Conservation (phyloP, 1,140 invertebrate species). For the Xylocopa sonorina region DNA sequence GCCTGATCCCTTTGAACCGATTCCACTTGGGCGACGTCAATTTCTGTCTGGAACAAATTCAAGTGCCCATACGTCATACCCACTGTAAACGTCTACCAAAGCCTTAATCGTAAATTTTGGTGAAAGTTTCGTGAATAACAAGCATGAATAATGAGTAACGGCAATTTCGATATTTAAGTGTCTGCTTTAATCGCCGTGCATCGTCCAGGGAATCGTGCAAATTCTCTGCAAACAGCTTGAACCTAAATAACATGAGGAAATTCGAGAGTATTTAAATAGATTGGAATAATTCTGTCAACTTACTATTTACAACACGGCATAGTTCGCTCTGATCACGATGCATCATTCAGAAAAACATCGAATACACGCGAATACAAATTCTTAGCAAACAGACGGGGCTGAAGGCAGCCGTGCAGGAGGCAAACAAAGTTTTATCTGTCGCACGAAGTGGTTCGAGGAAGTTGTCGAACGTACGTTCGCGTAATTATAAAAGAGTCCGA, state of each 20-base stretch:
- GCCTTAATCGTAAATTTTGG: too few species aligned
- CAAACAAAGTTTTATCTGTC: constrained; percentile 10
- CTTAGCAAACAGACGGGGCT: not conserved
- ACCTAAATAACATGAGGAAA: too few species aligned
- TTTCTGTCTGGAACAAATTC: constrained; percentile 92
- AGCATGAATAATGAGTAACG: too few species aligned
- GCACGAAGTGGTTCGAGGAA: not conserved
- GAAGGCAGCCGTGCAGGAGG: not conserved
- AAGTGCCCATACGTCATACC: constrained; percentile 69
- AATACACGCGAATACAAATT: not conserved
- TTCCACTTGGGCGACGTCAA: constrained; percentile 99
- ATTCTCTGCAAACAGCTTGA: too few species aligned
- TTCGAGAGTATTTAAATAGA: too few species aligned
- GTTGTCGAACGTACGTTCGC: not conserved
- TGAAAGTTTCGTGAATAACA: too few species aligned
- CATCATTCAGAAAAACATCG: not conserved
- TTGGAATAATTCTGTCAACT: too few species aligned
- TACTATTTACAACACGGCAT: too few species aligned
- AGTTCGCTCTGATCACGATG: not conserved
- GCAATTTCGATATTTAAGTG: too few species aligned
- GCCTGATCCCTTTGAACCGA: constrained; percentile 97
- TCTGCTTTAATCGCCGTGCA: not conserved
- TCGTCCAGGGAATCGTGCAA: too few species aligned
- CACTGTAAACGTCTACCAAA: constrained; percentile 31
- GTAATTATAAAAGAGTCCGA: constrained; percentile 1